Evolutionary conservation across 2,797 vertebrate species (phyloP).

Genomic region (Eulemur mongoz): DNA sequence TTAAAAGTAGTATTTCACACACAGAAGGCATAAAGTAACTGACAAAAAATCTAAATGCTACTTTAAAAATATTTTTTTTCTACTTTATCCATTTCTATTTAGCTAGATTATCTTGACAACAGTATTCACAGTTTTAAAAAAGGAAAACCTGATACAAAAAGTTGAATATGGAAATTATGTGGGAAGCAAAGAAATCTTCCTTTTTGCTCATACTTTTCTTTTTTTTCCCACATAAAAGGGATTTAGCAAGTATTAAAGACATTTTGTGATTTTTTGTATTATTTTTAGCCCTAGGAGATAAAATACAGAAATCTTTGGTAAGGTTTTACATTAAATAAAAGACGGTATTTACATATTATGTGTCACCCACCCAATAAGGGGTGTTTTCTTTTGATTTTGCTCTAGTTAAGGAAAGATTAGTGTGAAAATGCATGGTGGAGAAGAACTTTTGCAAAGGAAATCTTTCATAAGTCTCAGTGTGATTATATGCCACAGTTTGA

Average conservation of each 20-base stretch:
- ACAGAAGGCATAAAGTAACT: not conserved
- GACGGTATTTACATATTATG: conserved; percentile 26
- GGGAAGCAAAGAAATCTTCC: not conserved
- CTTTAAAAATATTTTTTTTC: conserved; percentile 52
- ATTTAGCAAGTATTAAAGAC: conserved; percentile 53
- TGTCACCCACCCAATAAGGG: not conserved
- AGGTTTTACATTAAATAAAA: conserved; percentile 47
- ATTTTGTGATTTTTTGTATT: not conserved
- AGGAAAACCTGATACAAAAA: conserved; percentile 20
- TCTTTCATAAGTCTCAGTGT: not conserved
- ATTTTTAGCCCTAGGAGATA: conserved; percentile 61
- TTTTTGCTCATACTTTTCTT: conserved; percentile 41
- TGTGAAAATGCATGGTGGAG: not conserved
- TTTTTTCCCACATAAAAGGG: not conserved
- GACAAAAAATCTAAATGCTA: conserved; percentile 33
- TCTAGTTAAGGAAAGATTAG: not conserved
- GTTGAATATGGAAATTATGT: conserved; percentile 47
- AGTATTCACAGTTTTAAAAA: conserved; percentile 24
- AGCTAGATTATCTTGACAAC: conserved; percentile 51
- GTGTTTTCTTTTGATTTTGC: not conserved
- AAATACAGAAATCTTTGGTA: conserved; percentile 52
- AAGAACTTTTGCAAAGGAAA: not conserved
- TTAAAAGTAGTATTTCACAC: conserved; percentile 37
- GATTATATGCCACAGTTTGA: not conserved
- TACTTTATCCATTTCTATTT: not conserved